Percentiles rank a stretch among this genome's conserved stretches.
These are phyloP conservation scores for Nomada fucata DNA, from an alignment of 2,888 invertebrate species.

Conservation along the genomic window DNA sequence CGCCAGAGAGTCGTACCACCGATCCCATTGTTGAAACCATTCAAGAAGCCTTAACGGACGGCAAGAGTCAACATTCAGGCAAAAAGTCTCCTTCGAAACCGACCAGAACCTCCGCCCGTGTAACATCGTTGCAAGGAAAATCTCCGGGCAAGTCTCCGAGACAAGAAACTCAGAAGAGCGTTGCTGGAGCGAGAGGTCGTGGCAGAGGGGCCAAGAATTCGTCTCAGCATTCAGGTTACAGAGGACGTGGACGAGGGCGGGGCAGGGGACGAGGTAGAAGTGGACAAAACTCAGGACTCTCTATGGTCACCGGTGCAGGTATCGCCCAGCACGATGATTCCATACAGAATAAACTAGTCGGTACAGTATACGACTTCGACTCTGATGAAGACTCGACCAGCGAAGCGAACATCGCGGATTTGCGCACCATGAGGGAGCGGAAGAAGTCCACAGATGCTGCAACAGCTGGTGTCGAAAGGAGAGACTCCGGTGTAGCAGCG, in stretches of 20 bases:
- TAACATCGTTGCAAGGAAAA: slow-evolving; percentile 87
- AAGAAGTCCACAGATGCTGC: slow-evolving; percentile 85
- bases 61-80: slow-evolving; percentile 76
- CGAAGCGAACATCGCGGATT: slow-evolving; percentile 90
- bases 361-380: slow-evolving; percentile 94
- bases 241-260: slow-evolving; percentile 80
- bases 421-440: slow-evolving; percentile 92
- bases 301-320: slow-evolving; percentile 66
- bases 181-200: slow-evolving; percentile 83
- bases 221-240: slow-evolving; percentile 74
- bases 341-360: slow-evolving; percentile 92
- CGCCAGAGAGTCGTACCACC: slow-evolving; percentile 43
- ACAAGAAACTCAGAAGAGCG: slow-evolving; percentile 72
- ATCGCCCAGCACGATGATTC: slow-evolving; percentile 87
- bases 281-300: slow-evolving; percentile 61
- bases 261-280: slow-evolving; percentile 80
- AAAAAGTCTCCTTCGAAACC: slow-evolving; percentile 87
- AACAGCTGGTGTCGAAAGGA: slow-evolving; percentile 48
- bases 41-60: slow-evolving; percentile 60
- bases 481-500: slow-evolving; percentile 64
- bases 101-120: slow-evolving; percentile 87
- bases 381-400: slow-evolving; percentile 93
- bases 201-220: slow-evolving; percentile 83
- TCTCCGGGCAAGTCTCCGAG: slow-evolving; percentile 88
- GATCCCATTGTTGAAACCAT: slow-evolving; percentile 52